Base-by-base conservation (phyloP, 2,888 invertebrate genomes). In the Orthonevra nobilis region DNA sequence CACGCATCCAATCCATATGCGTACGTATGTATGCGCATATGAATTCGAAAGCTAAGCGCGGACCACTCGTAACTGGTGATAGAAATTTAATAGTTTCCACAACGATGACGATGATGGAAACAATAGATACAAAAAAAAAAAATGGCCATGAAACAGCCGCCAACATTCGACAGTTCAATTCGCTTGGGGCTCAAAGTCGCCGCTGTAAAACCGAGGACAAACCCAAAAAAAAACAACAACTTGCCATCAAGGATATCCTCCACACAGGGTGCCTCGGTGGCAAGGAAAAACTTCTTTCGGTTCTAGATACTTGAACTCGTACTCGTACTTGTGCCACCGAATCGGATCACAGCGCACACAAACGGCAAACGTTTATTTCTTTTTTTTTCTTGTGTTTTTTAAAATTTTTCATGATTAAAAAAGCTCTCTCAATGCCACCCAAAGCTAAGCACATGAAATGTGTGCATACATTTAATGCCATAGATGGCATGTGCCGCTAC, bases 1-100 rank as follows among this genome's bases (percentile, higher is more conserved):
- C 42, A 52, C 32, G 48, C 36, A 32, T 20, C 50, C 6, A 54
- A 12, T 1, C 6, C 17, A 26, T 52, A 64, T 52, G 7, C 17
- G 10, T 40, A 12, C 23, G 10, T 15, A 19, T 23, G n/a, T 5
- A 19, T 12, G 26, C 23, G 17, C 52, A 46, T 61, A 50, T n/a
- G n/a, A n/a, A n/a, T 17, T 28, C 46, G 30, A 40, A 70, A 28
- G 23, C 44, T 54, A 54, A 28, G 15, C 44, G 42, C 15, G 42
- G 19, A 23, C 42, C n/a, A n/a, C n/a, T n/a, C n/a, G n/a, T 60
- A 60, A 52, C 52, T 42, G 61, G 52, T 61, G 36, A 61, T 70
- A 70, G 61, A 70, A 70, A 70, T 54, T 46, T 61, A 61, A 70
- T 70, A 70, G 61, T 61, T 70, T 61, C 61, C 61, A 61, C 58